Percentiles rank a stretch among this genome's conserved stretches.
Evolutionary conservation across 2,797 vertebrate species (phyloP).

Genomic region (Rhynchotus rufescens): DNA sequence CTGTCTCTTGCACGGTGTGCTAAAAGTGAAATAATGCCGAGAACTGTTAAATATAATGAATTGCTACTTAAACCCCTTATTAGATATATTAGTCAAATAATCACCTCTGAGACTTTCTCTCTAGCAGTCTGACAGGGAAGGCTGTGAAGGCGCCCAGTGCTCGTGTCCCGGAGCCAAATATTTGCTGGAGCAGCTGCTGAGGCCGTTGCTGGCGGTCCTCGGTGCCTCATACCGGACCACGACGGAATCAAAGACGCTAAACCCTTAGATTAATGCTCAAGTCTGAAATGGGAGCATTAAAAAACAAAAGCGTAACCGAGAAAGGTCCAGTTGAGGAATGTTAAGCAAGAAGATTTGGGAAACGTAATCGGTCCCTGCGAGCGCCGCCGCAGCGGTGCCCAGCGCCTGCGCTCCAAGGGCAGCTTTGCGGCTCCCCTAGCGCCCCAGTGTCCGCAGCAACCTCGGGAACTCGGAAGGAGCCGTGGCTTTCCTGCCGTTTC

Average conservation of each 20-base stretch:
- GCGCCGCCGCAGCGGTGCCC: not conserved
- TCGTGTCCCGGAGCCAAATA: not conserved
- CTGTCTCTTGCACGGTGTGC: accelerated
- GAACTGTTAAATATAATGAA: constrained; percentile 48
- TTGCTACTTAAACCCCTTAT: constrained; percentile 42
- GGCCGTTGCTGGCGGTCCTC: not conserved
- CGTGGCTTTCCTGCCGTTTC: not conserved
- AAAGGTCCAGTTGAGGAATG: not conserved
- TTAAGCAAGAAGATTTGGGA: constrained; percentile 37
- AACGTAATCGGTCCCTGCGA: not conserved
- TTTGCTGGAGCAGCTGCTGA: constrained; percentile 33
- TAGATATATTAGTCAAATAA: constrained; percentile 53
- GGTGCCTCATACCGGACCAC: constrained; percentile 29
- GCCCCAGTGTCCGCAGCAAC: no score
- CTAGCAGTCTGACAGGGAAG: not conserved
- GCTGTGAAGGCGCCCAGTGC: not conserved
- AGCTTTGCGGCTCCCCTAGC: no score
- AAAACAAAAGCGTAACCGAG: constrained; percentile 59
- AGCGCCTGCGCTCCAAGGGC: not conserved
- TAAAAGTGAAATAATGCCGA: constrained; percentile 1
- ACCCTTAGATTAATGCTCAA: constrained; percentile 31
- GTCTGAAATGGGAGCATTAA: constrained; percentile 45
- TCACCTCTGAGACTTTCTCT: constrained; percentile 17
- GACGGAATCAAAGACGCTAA: constrained; percentile 45
- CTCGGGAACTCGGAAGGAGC: not conserved